phyloP scores from a whole-genome alignment of 1,140 invertebrate species.

The Orussus abietinus region DNA sequence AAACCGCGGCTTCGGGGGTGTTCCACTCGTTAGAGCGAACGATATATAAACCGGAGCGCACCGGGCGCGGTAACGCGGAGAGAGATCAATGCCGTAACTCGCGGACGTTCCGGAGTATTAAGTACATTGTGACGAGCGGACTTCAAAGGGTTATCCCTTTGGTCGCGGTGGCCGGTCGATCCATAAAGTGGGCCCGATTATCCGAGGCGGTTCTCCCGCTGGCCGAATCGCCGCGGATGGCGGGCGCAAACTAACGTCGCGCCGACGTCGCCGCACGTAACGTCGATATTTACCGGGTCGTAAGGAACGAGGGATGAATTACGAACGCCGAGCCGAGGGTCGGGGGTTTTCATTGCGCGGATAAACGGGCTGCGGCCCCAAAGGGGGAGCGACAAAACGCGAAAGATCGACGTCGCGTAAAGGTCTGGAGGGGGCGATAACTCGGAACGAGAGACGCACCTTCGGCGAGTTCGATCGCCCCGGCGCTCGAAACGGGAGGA shows the following conservation, averaged over 20 bases:
- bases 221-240: conserved; percentile 24
- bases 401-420: too few species aligned
- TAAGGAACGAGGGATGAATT: too few species aligned
- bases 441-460: too few species aligned
- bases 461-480: conserved; percentile 18
- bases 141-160: conserved; percentile 17
- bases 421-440: too few species aligned
- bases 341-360: too few species aligned
- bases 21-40: conserved; percentile 27
- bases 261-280: conserved; percentile 18
- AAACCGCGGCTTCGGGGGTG: too few species aligned
- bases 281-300: too few species aligned
- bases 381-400: too few species aligned
- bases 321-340: too few species aligned
- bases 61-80: conserved; percentile 14
- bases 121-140: conserved; percentile 19
- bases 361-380: conserved; percentile 1
- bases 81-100: conserved; percentile 14
- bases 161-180: conserved; percentile 15
- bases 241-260: conserved; percentile 24
- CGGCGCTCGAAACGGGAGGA: conserved; percentile 9
- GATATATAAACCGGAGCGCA: conserved; percentile 24
- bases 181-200: conserved; percentile 15
- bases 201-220: conserved; percentile 26
- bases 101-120: conserved; percentile 24